Evolutionary conservation across 2,888 invertebrate genomes (phyloP).

Genomic region (Thymelicus lineola): DNA sequence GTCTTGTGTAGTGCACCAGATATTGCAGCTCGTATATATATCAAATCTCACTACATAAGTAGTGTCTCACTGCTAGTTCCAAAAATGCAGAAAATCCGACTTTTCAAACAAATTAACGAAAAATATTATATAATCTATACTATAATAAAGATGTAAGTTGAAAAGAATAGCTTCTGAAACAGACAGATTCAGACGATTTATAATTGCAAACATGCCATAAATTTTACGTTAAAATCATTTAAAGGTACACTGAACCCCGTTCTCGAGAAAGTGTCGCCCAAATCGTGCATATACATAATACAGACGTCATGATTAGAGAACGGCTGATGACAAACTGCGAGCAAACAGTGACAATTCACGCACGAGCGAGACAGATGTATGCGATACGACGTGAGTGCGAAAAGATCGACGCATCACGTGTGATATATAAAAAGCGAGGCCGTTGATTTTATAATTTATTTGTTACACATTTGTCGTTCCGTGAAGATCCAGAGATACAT

Average conservation of each 20-base stretch:
- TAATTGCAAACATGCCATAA: constrained; percentile 30
- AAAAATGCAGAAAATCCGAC: not conserved
- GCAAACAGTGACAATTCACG: constrained; percentile 65
- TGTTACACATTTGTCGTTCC: constrained; percentile 85
- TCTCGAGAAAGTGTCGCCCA: constrained; percentile 62
- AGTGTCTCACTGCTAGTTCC: not conserved
- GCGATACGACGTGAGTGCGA: constrained; percentile 50
- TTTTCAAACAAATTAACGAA: not conserved
- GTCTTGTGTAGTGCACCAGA: constrained; percentile 4
- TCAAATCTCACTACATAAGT: not conserved
- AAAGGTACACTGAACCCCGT: constrained; percentile 65
- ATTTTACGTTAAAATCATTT: constrained; percentile 43
- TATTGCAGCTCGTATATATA: constrained; percentile 7
- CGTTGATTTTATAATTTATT: constrained; percentile 85
- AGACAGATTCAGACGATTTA: constrained; percentile 12
- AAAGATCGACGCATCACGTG: constrained; percentile 58
- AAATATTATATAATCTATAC: not conserved
- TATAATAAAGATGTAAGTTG: not conserved
- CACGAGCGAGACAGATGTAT: constrained; percentile 58
- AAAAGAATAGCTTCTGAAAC: not conserved
- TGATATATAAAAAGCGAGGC: constrained; percentile 76
- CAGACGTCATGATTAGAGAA: constrained; percentile 76
- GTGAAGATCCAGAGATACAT: constrained; percentile 84
- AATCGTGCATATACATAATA: constrained; percentile 59
- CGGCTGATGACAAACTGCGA: constrained; percentile 76